Evolutionary conservation across 2,113 vertebrate genomes (phyloP), one percentile per base, ranked within the genome.

Genomic region (Saguinus midas): DNA sequence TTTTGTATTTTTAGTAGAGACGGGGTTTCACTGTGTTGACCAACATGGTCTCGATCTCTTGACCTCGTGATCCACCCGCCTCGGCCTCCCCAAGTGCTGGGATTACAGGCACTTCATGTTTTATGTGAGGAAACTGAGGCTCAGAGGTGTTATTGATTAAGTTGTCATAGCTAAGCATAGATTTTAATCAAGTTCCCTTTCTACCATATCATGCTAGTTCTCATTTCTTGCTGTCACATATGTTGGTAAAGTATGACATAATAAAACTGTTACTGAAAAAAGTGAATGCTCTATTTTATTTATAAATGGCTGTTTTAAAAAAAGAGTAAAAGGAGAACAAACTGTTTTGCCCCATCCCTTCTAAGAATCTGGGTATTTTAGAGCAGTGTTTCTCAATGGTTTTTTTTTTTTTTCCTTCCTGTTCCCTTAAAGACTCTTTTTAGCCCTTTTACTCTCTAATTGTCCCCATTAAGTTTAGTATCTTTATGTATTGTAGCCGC

Each of bases 271-370:
- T 52, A 91, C 11, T 73, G 72, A 27, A 88, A 61, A 73, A 52
- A 79, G 40, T 72, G 23, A 81, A 21, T 87, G 11, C 66, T 45
- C 13, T 48, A 10, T 82, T 90, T 52, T 48, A 70, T 72, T 66
- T 35, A 66, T 68, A 87, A 87, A 78, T 35, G 18, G 25, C 45
- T 93, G 3, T 84, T 92, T 81, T 66, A 16, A n/a, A 37, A 37
- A 89, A 88, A 93, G 73, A 32, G 8, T 90, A 85, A 93, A 81
- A 70, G 61, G 55, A 55, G 48, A 94, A 8, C n/a, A 92, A 89
- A 79, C 73, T 14, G 13, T 45, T 89, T 75, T 45, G 18, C 18
- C 18, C 10, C 3, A 35, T 80, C 6, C 79, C n/a, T 78, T 94
- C 89, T 37, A 21, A 76, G 52, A 78, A 45, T 61, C 13, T 21